Percentiles rank a stretch among this genome's conserved stretches.
These are phyloP conservation scores for Meiosimyza platycephala DNA, from an alignment of 2,888 invertebrate species.

Conservation along the genomic window DNA sequence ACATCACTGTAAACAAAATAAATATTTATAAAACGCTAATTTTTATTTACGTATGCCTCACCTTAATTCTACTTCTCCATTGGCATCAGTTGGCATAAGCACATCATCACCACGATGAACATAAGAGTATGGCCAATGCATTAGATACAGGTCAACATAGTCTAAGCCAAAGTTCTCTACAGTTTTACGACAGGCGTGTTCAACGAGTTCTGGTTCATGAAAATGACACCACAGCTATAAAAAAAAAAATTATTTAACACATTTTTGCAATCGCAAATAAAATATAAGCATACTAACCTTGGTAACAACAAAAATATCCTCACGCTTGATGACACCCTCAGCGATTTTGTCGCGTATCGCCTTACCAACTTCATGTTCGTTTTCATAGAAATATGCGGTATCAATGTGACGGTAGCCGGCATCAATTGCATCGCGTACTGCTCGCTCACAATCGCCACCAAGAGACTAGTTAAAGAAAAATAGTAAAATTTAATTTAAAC, in stretches of 20 bases:
- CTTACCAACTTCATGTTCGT: constrained; percentile 67
- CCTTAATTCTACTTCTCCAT: constrained; percentile 69
- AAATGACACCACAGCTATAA: constrained; percentile 86
- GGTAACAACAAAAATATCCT: constrained; percentile 64
- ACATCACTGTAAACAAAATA: constrained; percentile 65
- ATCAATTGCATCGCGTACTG: constrained; percentile 68
- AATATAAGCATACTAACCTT: constrained; percentile 51
- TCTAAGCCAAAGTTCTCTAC: constrained; percentile 78
- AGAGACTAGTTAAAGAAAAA: constrained; percentile 51
- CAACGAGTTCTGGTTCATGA: constrained; percentile 82
- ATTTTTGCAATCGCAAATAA: neutral
- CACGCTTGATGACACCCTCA: constrained; percentile 66
- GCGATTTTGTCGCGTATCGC: constrained; percentile 66
- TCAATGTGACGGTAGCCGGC: constrained; percentile 71
- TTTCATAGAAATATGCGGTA: constrained; percentile 70
- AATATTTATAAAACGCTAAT: neutral
- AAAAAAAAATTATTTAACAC: neutral
- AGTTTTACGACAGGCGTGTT: constrained; percentile 75
- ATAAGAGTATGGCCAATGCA: constrained; percentile 66
- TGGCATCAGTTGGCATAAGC: constrained; percentile 73
- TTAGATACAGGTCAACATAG: constrained; percentile 60
- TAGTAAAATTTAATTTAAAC: neutral
- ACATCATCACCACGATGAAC: constrained; percentile 69
- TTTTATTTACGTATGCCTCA: constrained; percentile 39
- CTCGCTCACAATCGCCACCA: constrained; percentile 61